These are phyloP conservation scores for Phyllotreta cruciferae DNA, from an alignment of 2,888 invertebrate genomes.

Conservation along the genomic window DNA sequence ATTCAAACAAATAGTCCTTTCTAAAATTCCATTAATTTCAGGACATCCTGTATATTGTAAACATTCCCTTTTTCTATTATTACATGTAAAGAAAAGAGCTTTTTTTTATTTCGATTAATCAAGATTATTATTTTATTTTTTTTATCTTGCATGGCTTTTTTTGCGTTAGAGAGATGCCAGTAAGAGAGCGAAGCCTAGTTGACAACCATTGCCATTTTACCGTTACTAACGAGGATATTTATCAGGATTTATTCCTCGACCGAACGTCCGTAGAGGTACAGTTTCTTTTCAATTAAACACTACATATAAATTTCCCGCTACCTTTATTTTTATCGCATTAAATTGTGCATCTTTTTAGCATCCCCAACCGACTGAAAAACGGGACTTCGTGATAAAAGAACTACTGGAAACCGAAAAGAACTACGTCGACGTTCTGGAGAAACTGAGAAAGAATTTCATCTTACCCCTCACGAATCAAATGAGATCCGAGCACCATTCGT, in stretches of 20 bases:
- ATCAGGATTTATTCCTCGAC: conserved; percentile 90
- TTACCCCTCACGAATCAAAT: conserved; percentile 74
- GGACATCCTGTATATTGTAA: not conserved
- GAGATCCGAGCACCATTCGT: conserved; percentile 75
- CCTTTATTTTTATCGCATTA: too few species aligned
- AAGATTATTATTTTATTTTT: conserved; percentile 17
- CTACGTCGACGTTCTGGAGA: conserved; percentile 91
- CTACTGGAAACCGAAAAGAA: conserved; percentile 96
- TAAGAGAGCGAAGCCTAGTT: conserved; percentile 45
- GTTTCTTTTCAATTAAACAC: conserved; percentile 35
- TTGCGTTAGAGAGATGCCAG: conserved; percentile 54
- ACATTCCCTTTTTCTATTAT: conserved; percentile 10
- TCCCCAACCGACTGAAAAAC: conserved; percentile 71
- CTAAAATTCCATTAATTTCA: too few species aligned
- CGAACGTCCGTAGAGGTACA: conserved; percentile 50
- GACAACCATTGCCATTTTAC: conserved; percentile 46
- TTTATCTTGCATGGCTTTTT: conserved; percentile 51
- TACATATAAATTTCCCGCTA: too few species aligned
- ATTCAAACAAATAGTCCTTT: too few species aligned
- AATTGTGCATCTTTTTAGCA: conserved; percentile 41
- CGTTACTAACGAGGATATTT: conserved; percentile 87
- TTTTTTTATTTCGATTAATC: conserved; percentile 21
- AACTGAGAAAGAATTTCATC: conserved; percentile 81
- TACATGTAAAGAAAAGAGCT: not conserved
- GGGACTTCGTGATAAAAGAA: conserved; percentile 93